These are phyloP conservation scores for Taenaris catops DNA, from an alignment of 2,888 invertebrate species.

Conservation along the genomic window DNA sequence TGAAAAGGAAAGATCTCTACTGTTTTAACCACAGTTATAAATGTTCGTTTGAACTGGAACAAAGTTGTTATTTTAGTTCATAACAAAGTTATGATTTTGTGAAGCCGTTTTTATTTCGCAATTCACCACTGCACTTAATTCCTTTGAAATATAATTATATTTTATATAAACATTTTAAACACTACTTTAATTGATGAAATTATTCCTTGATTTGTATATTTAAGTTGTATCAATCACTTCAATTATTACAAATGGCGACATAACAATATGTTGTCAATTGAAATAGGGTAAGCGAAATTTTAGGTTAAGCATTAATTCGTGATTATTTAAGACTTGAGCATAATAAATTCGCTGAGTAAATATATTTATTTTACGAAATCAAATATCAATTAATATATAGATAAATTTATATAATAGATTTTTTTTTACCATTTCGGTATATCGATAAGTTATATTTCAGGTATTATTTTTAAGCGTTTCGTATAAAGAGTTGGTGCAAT, in stretches of 20 bases:
- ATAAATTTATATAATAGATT: constrained; percentile 25
- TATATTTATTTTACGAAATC: constrained; percentile 23
- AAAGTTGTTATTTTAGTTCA: too few relatives aligned
- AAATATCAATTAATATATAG: constrained; percentile 30
- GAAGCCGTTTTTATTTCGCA: constrained; percentile 15
- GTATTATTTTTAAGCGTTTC: constrained; percentile 50
- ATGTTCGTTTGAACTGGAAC: too few relatives aligned
- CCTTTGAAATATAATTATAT: constrained; percentile 42
- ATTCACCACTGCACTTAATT: constrained; percentile 27
- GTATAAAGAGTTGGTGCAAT: constrained; percentile 65
- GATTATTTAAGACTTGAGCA: constrained; percentile 24
- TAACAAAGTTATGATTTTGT: too few relatives aligned
- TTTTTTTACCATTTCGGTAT: constrained; percentile 42
- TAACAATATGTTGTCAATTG: constrained; percentile 4
- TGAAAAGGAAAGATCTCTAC: too few relatives aligned
- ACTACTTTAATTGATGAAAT: constrained; percentile 43
- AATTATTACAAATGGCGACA: background rate
- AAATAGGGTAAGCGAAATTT: too few relatives aligned
- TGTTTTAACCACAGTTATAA: too few relatives aligned
- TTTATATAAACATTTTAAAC: constrained; percentile 34
- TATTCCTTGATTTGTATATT: constrained; percentile 39
- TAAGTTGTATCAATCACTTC: too few relatives aligned
- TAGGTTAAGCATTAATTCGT: constrained; percentile 39
- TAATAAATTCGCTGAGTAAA: constrained; percentile 13
- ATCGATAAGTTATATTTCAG: constrained; percentile 1